Evolutionary conservation across 2,113 vertebrate species (phyloP).

Genomic region (Puffinus mauretanicus): DNA sequence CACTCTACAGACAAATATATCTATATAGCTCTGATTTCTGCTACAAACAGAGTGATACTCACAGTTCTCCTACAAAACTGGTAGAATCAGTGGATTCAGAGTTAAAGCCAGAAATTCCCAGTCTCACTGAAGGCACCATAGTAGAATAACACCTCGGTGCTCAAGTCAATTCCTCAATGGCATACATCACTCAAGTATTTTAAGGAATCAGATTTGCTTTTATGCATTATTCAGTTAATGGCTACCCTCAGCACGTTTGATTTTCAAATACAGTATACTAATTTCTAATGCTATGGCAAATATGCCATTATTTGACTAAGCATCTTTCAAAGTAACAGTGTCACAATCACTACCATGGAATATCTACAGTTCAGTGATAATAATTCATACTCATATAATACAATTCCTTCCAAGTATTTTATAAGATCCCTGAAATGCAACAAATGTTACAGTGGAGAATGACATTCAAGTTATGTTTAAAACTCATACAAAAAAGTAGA

Average conservation of each 20-base stretch:
- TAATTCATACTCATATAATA: neutral
- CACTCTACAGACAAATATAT: neutral
- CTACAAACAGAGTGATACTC: neutral
- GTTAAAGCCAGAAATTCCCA: neutral
- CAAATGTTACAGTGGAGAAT: neutral
- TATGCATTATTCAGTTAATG: neutral
- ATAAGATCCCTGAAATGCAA: neutral
- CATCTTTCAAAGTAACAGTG: neutral
- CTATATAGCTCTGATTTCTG: neutral
- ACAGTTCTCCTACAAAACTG: neutral
- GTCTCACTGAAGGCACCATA: neutral
- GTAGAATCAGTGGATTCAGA: neutral
- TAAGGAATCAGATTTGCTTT: neutral
- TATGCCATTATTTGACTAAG: neutral
- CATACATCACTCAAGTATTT: neutral
- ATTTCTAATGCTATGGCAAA: neutral
- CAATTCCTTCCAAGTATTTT: neutral
- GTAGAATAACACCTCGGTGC: neutral
- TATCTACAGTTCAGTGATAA: neutral
- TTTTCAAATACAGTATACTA: neutral
- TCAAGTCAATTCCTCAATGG: neutral
- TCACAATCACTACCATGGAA: neutral
- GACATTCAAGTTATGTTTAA: neutral
- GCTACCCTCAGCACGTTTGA: neutral
- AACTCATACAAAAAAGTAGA: neutral